Evolutionary conservation across 2,888 invertebrate species (phyloP), one percentile per base, ranked within the genome.

Genomic region (Drosophila mettleri): DNA sequence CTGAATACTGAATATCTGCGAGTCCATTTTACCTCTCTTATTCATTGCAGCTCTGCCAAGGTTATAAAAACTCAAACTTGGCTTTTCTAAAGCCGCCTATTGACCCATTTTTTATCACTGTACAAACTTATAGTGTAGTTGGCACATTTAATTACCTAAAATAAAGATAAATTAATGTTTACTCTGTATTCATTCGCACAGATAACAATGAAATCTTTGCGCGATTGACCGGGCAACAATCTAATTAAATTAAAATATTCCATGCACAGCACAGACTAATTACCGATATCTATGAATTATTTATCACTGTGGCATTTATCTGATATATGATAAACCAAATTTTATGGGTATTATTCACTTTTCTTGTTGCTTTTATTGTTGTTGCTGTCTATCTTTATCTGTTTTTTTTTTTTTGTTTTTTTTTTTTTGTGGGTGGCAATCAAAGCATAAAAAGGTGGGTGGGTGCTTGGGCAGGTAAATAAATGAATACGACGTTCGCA

Each of bases 371-470:
- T 36, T 8, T 16, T 16, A 3, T 16, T 45, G 8, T n/a, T 45
- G n/a, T n/a, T 24, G n/a, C 31, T 18, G 18, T 31, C 10, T 31
- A 20, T 31, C 27, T 18, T n/a, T n/a, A n/a, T n/a, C n/a, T n/a
- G n/a, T n/a, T n/a, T n/a, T n/a, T n/a, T n/a, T n/a, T n/a, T n/a
- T n/a, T n/a, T n/a, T n/a, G n/a, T n/a, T n/a, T n/a, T n/a, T n/a
- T n/a, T n/a, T 5, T 24, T 20, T 18, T 41, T n/a, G 9, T n/a
- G 20, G 38, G 14, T 18, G 53, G 48, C 43, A 49, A 76, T 76
- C 66, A 72, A 77, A 59, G 22, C 59, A 62, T n/a, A 74, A 74
- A 53, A 45, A 45, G 16, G 59, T 77, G 48, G 73, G 74, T 65
- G 12, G 60, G 76, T 61, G 57, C 27, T 43, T 16, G 52, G 8